Conservation (phyloP, 2,888 invertebrate species). For the Mythimna vitellina region DNA sequence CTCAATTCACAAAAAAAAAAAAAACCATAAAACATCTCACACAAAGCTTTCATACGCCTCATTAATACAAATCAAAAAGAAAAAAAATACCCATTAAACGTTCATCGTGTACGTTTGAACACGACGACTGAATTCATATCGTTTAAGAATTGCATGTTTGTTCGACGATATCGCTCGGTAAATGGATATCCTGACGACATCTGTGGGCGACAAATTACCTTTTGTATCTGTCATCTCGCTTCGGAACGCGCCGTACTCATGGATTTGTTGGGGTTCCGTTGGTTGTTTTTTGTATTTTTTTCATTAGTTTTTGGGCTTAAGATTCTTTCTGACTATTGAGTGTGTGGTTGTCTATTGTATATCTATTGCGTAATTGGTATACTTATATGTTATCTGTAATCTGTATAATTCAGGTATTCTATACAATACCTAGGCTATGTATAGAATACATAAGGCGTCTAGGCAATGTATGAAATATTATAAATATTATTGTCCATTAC, state of each 20-base stretch:
- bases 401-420: too few species aligned
- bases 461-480: too few species aligned
- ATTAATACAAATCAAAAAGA: conserved; percentile 38
- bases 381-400: too few species aligned
- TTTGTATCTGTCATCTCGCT: conserved; percentile 77
- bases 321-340: too few species aligned
- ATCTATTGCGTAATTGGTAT: too few species aligned
- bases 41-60: conserved; percentile 16
- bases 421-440: too few species aligned
- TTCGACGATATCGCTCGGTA: conserved; percentile 63
- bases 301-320: not conserved
- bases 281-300: not conserved
- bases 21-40: not conserved
- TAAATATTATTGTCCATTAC: too few species aligned
- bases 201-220: conserved; percentile 77
- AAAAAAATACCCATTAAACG: conserved; percentile 35
- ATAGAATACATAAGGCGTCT: too few species aligned
- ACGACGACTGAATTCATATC: conserved; percentile 53
- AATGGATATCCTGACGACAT: conserved; percentile 69
- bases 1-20: not conserved
- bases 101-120: conserved; percentile 45
- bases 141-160: conserved; percentile 62
- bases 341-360: too few species aligned
- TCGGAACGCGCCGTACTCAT: conserved; percentile 45
- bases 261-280: conserved; percentile 53